A percentile compares a stretch with the other conserved stretches of the same genome.
Evolutionary conservation across 1,140 invertebrate species (phyloP).

Genomic region (Argopecten irradians): DNA sequence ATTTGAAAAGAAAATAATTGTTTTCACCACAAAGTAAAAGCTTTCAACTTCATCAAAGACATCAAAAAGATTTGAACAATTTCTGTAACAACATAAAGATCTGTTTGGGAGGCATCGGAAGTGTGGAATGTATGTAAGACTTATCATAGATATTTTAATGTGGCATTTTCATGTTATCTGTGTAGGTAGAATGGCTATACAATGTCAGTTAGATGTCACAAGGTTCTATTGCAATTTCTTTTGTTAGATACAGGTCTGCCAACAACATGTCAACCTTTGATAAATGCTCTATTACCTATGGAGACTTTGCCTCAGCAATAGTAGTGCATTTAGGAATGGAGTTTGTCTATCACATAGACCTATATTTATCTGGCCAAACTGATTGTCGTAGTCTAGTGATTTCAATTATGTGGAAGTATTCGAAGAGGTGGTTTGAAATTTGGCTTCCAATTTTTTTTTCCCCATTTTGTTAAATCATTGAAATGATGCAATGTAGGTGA

Average conservation of each 20-base stretch:
- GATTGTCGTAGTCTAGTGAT: neutral
- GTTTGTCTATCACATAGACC: neutral
- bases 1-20: too few relatives aligned
- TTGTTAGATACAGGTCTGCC: neutral
- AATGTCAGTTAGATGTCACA: neutral
- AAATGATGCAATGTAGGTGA: neutral
- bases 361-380: neutral
- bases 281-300: neutral
- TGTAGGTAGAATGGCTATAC: neutral
- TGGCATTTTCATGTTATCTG: neutral
- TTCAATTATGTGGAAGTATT: neutral
- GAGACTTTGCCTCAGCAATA: neutral
- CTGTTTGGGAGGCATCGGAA: neutral
- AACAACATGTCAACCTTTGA: conserved; percentile 5
- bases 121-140: neutral
- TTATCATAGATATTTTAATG: neutral
- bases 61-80: neutral
- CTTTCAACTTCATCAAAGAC: neutral
- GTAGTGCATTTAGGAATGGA: neutral
- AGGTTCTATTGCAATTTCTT: too few relatives aligned
- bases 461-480: neutral
- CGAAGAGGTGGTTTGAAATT: neutral
- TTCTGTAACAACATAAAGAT: too few relatives aligned
- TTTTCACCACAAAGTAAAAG: too few relatives aligned
- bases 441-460: neutral